These are phyloP conservation scores for Drosophila subsilvestris DNA, from an alignment of 2,888 invertebrate species.

Conservation along the genomic window DNA sequence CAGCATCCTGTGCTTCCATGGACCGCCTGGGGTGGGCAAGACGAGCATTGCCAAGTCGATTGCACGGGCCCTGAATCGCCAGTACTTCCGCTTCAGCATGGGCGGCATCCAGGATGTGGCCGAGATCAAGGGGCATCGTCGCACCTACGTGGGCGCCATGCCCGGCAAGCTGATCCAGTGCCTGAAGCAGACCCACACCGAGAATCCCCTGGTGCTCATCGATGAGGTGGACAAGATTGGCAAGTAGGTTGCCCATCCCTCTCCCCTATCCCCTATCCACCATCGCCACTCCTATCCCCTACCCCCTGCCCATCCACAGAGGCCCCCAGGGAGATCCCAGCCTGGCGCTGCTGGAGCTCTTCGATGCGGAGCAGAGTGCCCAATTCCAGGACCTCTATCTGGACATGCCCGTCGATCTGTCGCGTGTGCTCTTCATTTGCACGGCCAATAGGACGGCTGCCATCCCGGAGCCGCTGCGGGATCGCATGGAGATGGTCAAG, in stretches of 20 bases:
- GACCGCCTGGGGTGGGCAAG: constrained; percentile 99
- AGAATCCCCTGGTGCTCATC: constrained; percentile 97
- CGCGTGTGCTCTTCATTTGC: constrained; percentile 97
- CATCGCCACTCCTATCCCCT: too few relatives aligned
- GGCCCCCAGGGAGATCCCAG: constrained; percentile 98
- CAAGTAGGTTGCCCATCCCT: constrained; percentile 87
- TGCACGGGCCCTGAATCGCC: constrained; percentile 94
- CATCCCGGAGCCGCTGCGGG: constrained; percentile 96
- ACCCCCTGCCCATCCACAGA: not conserved
- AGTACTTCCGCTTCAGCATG: constrained; percentile 98
- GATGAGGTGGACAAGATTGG: constrained; percentile 96
- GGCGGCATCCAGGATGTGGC: constrained; percentile 99
- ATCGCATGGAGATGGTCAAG: constrained; percentile 99
- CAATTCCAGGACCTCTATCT: constrained; percentile 98
- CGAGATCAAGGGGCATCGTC: constrained; percentile 98
- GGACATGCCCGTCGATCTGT: constrained; percentile 98
- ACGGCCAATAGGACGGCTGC: constrained; percentile 94
- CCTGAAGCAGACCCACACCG: constrained; percentile 96
- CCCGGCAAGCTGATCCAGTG: constrained; percentile 99
- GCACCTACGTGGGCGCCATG: constrained; percentile 99
- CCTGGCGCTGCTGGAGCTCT: constrained; percentile 95
- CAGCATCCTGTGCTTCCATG: constrained; percentile 98
- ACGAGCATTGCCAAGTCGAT: constrained; percentile 96
- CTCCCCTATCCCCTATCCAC: too few relatives aligned
- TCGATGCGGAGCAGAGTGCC: constrained; percentile 98